Evolutionary conservation across 2,113 vertebrate species (phyloP), one percentile per base, ranked within the genome.

Genomic region (Poeciliopsis prolifica): DNA sequence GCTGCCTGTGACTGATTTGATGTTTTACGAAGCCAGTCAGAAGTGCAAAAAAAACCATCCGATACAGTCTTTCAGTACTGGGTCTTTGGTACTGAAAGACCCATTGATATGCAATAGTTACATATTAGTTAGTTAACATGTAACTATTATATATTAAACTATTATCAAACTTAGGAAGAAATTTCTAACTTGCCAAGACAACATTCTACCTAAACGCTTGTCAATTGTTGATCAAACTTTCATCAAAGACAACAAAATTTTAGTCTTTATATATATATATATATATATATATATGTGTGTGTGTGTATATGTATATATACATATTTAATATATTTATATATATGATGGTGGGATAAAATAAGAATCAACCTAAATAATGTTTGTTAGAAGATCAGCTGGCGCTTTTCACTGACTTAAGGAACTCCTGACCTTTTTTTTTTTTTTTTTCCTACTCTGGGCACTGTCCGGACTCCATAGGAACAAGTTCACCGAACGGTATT

Each of bases 401-500:
- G 17, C 44, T 48, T 17, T 58, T n/a, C 22, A 58, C 24, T 7
- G 2, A 58, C 17, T 24, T 24, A n/a, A n/a, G 51, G 51, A 58
- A n/a, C 51, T 58, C 8, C 51, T n/a, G 51, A 54, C 17, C 22
- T 54, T 37, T 37, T 10, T 0, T 11, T 37, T 42, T 42, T 13
- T 42, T 42, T 29, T 29, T 29, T 29, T 29, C 29, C 40, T 4
- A 15, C 40, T 14, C 14, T 15, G 40, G 51, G 51, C 22, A 58
- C 51, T 58, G 3, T n/a, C 8, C 7, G 51, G 51, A 24, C 51
- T 58, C 51, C 51, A 24, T 24, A 24, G 17, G n/a, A 10, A n/a
- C 9, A 68, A 66, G 40, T 85, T 75, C 63, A 42, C 12, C 11
- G 9, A n/a, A 48, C 58, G 11, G 2, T 3, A 54, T 35, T 68